phyloP scores from a whole-genome alignment of 2,888 invertebrate species.

The Cataglyphis cursor region DNA sequence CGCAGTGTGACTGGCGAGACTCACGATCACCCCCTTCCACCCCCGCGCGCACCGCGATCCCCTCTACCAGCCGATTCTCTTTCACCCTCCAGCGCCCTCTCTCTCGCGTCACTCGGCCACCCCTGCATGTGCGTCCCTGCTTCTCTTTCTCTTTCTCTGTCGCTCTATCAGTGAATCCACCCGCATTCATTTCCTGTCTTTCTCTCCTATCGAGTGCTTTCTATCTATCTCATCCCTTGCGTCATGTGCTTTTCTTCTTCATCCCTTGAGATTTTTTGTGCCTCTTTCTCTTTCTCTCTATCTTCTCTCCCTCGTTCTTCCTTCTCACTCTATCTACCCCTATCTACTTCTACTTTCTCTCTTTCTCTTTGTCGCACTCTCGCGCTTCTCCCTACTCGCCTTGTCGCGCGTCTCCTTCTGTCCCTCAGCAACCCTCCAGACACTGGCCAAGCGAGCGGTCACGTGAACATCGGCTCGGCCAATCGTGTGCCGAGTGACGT shows the following conservation, averaged over 20 bases:
- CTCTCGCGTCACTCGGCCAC: conserved; percentile 62
- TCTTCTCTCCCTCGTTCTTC: conserved; percentile 29
- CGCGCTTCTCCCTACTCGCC: conserved; percentile 61
- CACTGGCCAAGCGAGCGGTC: conserved; percentile 74
- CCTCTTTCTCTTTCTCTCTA: conserved; percentile 32
- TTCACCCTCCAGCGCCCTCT: conserved; percentile 71
- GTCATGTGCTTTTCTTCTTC: conserved; percentile 25
- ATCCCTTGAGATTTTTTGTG: conserved; percentile 24
- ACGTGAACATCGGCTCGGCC: conserved; percentile 82
- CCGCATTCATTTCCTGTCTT: conserved; percentile 44
- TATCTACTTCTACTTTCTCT: background rate
- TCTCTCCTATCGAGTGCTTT: conserved; percentile 35
- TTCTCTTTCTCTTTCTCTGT: conserved; percentile 47
- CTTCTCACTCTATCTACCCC: conserved; percentile 53
- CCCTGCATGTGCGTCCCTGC: conserved; percentile 42
- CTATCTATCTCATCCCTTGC: conserved; percentile 47
- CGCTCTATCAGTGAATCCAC: conserved; percentile 21
- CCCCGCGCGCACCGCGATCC: conserved; percentile 58
- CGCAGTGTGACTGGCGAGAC: conserved; percentile 86
- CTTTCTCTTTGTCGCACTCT: conserved; percentile 44
- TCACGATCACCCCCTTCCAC: conserved; percentile 78
- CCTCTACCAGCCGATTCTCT: conserved; percentile 69
- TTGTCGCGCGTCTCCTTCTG: conserved; percentile 58
- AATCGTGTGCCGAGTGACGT: conserved; percentile 81
- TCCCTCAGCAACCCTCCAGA: conserved; percentile 67